These are phyloP conservation scores for Erebia palarica DNA, from an alignment of 2,888 invertebrate genomes.

Conservation along the genomic window DNA sequence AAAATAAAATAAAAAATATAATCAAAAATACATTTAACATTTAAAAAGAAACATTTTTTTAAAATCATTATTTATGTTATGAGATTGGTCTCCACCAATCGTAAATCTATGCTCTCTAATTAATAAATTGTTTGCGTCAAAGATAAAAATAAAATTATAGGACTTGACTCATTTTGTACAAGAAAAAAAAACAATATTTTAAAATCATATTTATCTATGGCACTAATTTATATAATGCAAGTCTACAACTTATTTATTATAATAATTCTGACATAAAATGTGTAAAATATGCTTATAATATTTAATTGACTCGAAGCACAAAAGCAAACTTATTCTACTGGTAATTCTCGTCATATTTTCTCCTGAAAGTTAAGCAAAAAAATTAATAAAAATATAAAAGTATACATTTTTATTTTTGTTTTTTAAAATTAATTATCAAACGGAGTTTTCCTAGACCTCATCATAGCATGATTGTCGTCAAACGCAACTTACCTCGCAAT, in stretches of 20 bases:
- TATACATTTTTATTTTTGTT: not conserved
- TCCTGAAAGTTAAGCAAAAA: conserved; percentile 28
- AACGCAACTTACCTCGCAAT: too few relatives aligned
- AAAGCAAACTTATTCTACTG: conserved; percentile 28
- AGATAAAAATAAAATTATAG: not conserved
- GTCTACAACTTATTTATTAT: not conserved
- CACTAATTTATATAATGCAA: conserved; percentile 30
- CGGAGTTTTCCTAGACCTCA: too few relatives aligned
- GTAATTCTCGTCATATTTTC: conserved; percentile 23
- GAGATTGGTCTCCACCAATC: too few relatives aligned
- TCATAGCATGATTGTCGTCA: too few relatives aligned
- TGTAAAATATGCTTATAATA: conserved; percentile 26
- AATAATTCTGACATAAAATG: not conserved
- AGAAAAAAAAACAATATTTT: conserved; percentile 1
- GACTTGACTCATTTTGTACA: not conserved
- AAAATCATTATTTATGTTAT: too few relatives aligned
- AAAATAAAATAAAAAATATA: not conserved
- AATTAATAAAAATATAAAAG: not conserved
- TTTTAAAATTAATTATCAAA: too few relatives aligned
- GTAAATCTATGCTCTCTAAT: not conserved
- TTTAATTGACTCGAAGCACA: conserved; percentile 38
- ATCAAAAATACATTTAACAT: not conserved
- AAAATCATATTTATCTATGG: conserved; percentile 29
- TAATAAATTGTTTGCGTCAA: not conserved
- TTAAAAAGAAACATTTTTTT: too few relatives aligned